Evolutionary conservation across 2,113 vertebrate genomes (phyloP).

Genomic region (Gymnobelideus leadbeateri): DNA sequence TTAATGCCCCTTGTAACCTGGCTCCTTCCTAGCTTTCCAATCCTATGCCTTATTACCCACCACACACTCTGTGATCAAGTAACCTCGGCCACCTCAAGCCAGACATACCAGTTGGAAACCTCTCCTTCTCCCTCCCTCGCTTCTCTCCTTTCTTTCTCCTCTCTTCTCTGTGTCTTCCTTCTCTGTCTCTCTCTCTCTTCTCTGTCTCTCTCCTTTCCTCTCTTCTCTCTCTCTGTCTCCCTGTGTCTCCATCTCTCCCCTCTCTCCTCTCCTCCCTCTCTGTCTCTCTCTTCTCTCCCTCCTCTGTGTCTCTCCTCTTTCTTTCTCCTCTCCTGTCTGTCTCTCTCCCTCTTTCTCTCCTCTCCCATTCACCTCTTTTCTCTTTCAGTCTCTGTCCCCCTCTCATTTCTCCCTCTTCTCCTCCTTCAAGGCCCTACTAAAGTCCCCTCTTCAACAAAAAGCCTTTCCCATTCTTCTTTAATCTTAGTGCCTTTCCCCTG

Average conservation of each 20-base stretch:
- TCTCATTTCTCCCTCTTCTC: too few relatives aligned
- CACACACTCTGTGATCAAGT: neutral
- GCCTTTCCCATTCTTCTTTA: too few relatives aligned
- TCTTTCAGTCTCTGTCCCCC: neutral
- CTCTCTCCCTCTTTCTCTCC: too few relatives aligned
- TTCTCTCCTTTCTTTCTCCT: neutral
- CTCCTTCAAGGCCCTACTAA: too few relatives aligned
- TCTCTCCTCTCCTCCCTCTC: too few relatives aligned
- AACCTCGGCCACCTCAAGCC: neutral
- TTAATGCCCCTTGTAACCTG: neutral
- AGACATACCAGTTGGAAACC: neutral
- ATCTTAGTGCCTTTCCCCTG: too few relatives aligned
- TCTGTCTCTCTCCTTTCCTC: neutral
- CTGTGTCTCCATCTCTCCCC: too few relatives aligned
- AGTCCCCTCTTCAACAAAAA: too few relatives aligned
- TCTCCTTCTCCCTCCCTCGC: neutral
- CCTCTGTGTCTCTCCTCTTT: neutral
- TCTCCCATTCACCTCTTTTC: too few relatives aligned
- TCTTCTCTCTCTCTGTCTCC: neutral
- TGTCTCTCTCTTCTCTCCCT: neutral
- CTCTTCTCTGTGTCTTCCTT: neutral
- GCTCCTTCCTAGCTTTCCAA: neutral
- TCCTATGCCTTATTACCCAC: neutral
- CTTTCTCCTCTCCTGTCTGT: neutral
- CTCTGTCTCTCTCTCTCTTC: neutral